Conservation (phyloP, 2,797 vertebrate genomes). For the Bucorvus abyssinicus region DNA sequence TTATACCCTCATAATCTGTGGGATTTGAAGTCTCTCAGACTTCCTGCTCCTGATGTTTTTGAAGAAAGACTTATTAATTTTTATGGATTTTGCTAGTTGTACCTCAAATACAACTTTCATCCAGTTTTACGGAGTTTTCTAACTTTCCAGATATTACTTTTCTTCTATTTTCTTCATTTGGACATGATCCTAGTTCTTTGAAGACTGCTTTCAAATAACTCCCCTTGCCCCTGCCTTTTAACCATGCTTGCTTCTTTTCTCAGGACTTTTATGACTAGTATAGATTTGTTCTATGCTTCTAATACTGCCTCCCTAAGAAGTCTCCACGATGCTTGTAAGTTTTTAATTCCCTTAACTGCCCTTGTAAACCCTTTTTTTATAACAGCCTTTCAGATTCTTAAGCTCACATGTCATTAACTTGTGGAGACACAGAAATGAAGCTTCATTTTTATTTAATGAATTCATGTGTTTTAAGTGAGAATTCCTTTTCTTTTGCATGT, state of each 20-base stretch:
- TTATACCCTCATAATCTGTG: not conserved
- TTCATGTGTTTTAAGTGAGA: not conserved
- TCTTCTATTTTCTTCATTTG: not conserved
- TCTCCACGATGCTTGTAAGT: not conserved
- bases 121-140: not conserved
- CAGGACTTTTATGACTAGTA: not conserved
- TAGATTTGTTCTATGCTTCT: not conserved
- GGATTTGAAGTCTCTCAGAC: not conserved
- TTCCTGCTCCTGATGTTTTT: not conserved
- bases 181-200: not conserved
- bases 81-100: not conserved
- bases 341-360: not conserved
- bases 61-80: conserved; percentile 19
- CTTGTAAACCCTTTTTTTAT: not conserved
- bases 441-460: not conserved
- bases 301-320: not conserved
- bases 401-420: not conserved
- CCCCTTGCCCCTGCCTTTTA: not conserved
- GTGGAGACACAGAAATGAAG: not conserved
- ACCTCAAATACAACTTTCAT: not conserved
- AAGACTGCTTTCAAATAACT: not conserved
- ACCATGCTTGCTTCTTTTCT: not conserved
- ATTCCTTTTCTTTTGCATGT: not conserved
- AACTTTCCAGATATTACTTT: not conserved
- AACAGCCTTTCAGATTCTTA: not conserved